These are phyloP conservation scores for Coracopsis vasa DNA, from an alignment of 2,113 vertebrate species.

Conservation along the genomic window DNA sequence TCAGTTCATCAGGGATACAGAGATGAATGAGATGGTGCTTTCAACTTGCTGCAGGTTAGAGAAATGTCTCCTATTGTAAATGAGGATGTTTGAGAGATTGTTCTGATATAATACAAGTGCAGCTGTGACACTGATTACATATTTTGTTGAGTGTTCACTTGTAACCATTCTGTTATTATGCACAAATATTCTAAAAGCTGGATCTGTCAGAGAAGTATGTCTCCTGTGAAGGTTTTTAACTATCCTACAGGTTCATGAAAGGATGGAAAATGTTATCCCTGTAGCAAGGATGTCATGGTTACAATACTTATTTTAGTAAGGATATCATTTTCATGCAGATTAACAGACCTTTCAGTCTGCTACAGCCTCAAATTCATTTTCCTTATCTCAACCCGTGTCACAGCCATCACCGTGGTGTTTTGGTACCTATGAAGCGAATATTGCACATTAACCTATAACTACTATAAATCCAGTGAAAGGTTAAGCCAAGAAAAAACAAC, in stretches of 20 bases:
- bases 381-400: background rate
- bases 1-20: slow-evolving; percentile 9
- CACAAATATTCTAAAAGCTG: background rate
- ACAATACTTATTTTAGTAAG: background rate
- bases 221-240: background rate
- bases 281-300: background rate
- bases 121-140: background rate
- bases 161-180: background rate
- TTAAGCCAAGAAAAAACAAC: background rate
- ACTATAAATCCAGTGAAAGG: background rate
- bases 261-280: background rate
- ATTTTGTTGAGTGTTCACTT: background rate
- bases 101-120: background rate
- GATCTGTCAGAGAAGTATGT: background rate
- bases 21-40: background rate
- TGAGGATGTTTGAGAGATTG: background rate
- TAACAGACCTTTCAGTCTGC: slow-evolving; percentile 3
- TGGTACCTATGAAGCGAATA: background rate
- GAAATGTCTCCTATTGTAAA: background rate
- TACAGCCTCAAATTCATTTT: background rate
- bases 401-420: background rate
- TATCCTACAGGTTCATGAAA: background rate
- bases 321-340: background rate
- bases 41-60: background rate
- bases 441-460: background rate